Base-by-base conservation (phyloP, 2,113 vertebrate genomes). In the Neolamprologus devosi region DNA sequence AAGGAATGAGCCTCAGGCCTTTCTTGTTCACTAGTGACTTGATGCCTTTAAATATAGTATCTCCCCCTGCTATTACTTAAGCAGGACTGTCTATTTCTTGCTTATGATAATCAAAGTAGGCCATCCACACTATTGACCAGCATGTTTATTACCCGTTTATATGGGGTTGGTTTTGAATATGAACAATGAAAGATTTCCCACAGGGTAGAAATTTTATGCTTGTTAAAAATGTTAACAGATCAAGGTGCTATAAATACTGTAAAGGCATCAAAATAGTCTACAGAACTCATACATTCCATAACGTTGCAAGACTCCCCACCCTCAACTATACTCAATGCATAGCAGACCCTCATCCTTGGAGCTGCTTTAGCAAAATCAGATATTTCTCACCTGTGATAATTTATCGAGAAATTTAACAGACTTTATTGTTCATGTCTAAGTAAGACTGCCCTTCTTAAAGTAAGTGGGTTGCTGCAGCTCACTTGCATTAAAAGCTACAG, bases 111-210 rank as follows among this genome's bases (percentile, higher is more conserved):
- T 0, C 28, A 63, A 63, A 63, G 58, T 19, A 33, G 28, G 58
- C 28, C 58, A 63, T 63, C 28, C 58, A 33, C 9, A 0, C 9
- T 33, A 33, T 63, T 0, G 0, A 60, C 58, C 58, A 60, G 57
- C 2, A 0, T 60, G 58, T 63, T 63, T 33, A 33, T 63, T 63
- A 33, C 58, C 28, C 2, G 2, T 63, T 33, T 63, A 63, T 63
- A 63, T 11, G 4, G 9, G 16, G 4, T 19, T 63, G 58, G 58
- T 63, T 63, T 63, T 12, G 30, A 40, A 68, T 23, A 9, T 68
- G 30, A 65, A 35, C 30, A 65, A 65, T 63, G 30, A 63, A n/a
- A 63, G 30, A 35, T 7, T 12, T 65, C 17, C 60, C 16, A n/a
- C 30, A 3, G 17, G 6, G 16, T 65, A 35, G 60, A n/a, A 65